Base-by-base conservation (phyloP, 1,140 invertebrate species). In the Heliconius melpomene region DNA sequence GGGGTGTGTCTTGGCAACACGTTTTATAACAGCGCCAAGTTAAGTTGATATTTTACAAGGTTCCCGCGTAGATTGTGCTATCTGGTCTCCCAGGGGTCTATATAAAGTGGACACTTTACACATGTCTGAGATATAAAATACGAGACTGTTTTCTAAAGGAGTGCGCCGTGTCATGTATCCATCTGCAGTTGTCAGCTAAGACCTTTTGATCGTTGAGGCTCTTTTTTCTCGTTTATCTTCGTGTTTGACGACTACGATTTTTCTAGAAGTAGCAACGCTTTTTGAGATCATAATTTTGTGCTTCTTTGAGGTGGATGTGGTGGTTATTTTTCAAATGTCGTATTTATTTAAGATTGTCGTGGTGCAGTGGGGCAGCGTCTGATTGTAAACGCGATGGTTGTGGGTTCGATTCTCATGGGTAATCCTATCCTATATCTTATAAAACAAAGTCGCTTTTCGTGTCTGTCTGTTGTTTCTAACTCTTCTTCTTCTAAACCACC, bases 51-150 rank as follows among this genome's bases (percentile, higher is more conserved):
- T 77, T 57, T 79, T 71, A 54, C 57, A 82, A 46, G 74, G 75
- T 38, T 78, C 73, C 23, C 52, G 50, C 71, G 70, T 81, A 81
- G 80, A 79, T 75, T 78, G 76, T 50, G 75, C 78, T 29, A 38
- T 73, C n/a, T 57, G 71, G 76, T 29, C 74, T 78, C 79, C 72
- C 72, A 72, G 77, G 82, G 85, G 74, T 87, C 87, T 72, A 16
- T n/a, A 79, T 82, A 84, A 60, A 82, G 79, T 87, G 87, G 86
- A 81, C 82, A 86, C 86, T 86, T 86, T 84, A 85, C 84, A 86
- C 87, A 86, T 84, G 83, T 89, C 86, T 87, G 83, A 84, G 85
- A 88, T 87, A 85, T 87, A 82, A 87, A 86, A 90, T 85, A 87
- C 83, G 80, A 80, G 82, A 79, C 78, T 84, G 83, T 88, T 86